Evolutionary conservation across 2,888 invertebrate genomes (phyloP).

Genomic region (Mystacides longicornis): DNA sequence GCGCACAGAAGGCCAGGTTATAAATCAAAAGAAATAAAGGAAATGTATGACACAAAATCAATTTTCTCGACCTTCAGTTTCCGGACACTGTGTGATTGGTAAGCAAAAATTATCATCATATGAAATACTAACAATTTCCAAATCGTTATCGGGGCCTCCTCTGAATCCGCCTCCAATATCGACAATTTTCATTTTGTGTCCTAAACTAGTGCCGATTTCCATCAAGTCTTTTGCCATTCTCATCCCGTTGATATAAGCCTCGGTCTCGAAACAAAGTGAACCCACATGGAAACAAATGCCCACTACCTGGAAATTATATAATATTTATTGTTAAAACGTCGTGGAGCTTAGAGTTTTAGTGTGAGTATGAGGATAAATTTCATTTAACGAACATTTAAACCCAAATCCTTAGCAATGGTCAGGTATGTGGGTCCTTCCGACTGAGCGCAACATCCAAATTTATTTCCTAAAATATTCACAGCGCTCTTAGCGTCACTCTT

Average conservation of each 20-base stretch:
- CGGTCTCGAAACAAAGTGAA: conserved; percentile 78
- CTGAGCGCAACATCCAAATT: conserved; percentile 84
- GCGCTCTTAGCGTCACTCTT: conserved; percentile 78
- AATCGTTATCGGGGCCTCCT: conserved; percentile 49
- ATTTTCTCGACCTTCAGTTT: no score
- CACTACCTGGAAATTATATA: conserved; percentile 45
- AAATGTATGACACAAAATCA: no score
- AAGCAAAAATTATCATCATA: no score
- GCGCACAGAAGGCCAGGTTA: no score
- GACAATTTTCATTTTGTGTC: conserved; percentile 69
- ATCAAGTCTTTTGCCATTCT: conserved; percentile 64
- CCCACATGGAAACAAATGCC: conserved; percentile 93
- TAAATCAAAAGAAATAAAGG: no score
- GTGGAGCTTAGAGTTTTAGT: neutral
- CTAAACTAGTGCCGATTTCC: conserved; percentile 60
- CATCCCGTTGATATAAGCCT: conserved; percentile 75
- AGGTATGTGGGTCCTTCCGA: conserved; percentile 68
- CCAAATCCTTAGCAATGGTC: conserved; percentile 64
- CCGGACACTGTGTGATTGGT: no score
- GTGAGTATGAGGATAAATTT: neutral
- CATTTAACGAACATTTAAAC: conserved; percentile 53
- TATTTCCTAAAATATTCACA: conserved; percentile 84
- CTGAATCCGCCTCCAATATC: conserved; percentile 95
- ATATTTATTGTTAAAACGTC: neutral
- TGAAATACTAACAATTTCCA: neutral